Percentiles rank a stretch among this genome's conserved stretches.
Conservation (phyloP, 2,888 invertebrate genomes). For the Dimorphilus gyrociliatus region DNA sequence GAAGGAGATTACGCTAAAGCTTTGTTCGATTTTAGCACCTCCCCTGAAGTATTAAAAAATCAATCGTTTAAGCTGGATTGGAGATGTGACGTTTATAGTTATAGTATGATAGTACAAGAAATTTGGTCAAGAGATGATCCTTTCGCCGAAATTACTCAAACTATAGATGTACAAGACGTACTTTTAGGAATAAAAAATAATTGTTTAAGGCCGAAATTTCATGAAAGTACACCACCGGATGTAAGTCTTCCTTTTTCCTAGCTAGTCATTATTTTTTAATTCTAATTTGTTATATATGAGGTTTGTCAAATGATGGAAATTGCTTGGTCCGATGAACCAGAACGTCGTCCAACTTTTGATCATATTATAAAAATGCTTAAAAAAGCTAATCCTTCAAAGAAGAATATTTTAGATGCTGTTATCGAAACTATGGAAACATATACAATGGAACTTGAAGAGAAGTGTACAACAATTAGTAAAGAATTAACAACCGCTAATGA, state of each 20-base stretch:
- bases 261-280: no score
- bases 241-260: no score
- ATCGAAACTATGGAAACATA: constrained; percentile 30
- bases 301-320: no score
- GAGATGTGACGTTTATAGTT: constrained; percentile 22
- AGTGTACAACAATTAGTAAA: constrained; percentile 14
- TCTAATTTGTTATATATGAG: no score
- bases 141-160: constrained; percentile 20
- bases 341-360: constrained; percentile 16
- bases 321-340: constrained; percentile 20
- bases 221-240: no score
- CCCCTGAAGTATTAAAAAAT: constrained; percentile 24
- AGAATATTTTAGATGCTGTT: constrained; percentile 28
- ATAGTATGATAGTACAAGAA: constrained; percentile 25
- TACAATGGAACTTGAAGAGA: constrained; percentile 20
- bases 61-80: constrained; percentile 11
- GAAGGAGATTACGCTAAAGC: no score
- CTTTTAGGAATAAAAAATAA: no score
- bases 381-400: constrained; percentile 15
- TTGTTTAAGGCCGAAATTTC: no score
- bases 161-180: no score
- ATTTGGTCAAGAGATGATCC: constrained; percentile 22
- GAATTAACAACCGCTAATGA: constrained; percentile 14
- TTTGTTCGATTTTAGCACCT: constrained; percentile 24
- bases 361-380: constrained; percentile 17